Evolutionary conservation across 2,113 vertebrate species (phyloP).

Genomic region (Ovis canadensis): DNA sequence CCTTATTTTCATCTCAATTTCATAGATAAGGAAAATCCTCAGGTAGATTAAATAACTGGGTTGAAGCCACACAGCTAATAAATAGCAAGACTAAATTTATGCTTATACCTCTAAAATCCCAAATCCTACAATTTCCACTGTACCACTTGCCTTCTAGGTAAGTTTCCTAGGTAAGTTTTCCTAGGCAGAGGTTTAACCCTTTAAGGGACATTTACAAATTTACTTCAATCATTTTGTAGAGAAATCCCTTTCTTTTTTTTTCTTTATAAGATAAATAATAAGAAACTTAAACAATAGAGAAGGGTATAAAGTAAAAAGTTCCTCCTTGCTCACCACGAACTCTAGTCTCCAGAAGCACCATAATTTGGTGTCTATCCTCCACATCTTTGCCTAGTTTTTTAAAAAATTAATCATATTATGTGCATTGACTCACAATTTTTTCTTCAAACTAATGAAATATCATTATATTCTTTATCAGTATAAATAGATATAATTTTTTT

Average conservation of each 20-base stretch:
- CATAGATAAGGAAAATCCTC: conserved; percentile 12
- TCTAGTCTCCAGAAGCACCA: neutral
- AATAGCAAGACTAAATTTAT: neutral
- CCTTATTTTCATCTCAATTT: neutral
- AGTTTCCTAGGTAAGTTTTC: neutral
- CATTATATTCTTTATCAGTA: neutral
- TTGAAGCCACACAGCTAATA: neutral
- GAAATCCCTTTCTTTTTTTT: neutral
- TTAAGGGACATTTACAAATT: neutral
- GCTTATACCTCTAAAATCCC: neutral
- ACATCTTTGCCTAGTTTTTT: neutral
- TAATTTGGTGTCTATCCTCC: neutral
- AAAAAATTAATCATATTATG: neutral
- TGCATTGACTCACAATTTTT: neutral
- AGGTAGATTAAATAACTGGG: neutral
- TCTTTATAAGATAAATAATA: neutral
- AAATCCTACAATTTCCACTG: neutral
- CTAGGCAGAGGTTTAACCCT: conserved; percentile 9
- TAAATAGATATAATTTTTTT: neutral
- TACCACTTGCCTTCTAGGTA: neutral
- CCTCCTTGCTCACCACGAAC: neutral
- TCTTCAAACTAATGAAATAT: neutral
- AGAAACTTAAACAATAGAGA: neutral
- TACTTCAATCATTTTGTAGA: conserved; percentile 12
- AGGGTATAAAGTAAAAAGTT: neutral